A percentile compares a stretch with the other conserved stretches of the same genome.
phyloP scores from a whole-genome alignment of 2,888 invertebrate species.

The Drosophila greeni region DNA sequence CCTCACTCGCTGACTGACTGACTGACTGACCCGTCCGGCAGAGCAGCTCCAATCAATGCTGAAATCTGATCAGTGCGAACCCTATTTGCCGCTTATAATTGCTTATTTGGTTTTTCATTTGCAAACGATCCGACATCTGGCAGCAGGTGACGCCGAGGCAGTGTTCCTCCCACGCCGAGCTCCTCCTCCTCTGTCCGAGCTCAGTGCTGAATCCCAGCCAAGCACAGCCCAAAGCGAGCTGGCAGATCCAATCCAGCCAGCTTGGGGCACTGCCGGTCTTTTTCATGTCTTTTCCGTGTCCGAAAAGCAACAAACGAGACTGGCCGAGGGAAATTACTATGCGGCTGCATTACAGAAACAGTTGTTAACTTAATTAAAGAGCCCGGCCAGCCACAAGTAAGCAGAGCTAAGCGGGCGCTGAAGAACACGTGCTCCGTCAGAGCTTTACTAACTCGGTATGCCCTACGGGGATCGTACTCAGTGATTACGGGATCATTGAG shows the following conservation, averaged over 20 bases:
- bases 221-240: conserved; percentile 18
- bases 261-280: conserved; percentile 48
- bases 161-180: conserved; percentile 22
- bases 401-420: conserved; percentile 37
- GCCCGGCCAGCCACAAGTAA: conserved; percentile 43
- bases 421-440: conserved; percentile 19
- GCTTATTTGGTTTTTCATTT: conserved; percentile 31
- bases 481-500: background rate
- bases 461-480: background rate
- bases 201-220: conserved; percentile 14
- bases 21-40: conserved; percentile 5
- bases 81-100: conserved; percentile 37
- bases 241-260: conserved; percentile 35
- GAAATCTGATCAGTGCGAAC: conserved; percentile 14
- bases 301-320: conserved; percentile 45
- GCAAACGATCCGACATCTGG: conserved; percentile 24
- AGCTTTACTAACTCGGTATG: too few species aligned
- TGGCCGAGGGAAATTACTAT: conserved; percentile 43
- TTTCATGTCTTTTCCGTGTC: conserved; percentile 50
- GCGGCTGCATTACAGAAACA: conserved; percentile 42
- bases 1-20: conserved; percentile 45
- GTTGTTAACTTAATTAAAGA: conserved; percentile 70
- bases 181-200: background rate
- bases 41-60: conserved; percentile 23
- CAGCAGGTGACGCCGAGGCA: conserved; percentile 47